phyloP scores from a whole-genome alignment of 2,797 vertebrate species.

The Loris lydekkerianus region DNA sequence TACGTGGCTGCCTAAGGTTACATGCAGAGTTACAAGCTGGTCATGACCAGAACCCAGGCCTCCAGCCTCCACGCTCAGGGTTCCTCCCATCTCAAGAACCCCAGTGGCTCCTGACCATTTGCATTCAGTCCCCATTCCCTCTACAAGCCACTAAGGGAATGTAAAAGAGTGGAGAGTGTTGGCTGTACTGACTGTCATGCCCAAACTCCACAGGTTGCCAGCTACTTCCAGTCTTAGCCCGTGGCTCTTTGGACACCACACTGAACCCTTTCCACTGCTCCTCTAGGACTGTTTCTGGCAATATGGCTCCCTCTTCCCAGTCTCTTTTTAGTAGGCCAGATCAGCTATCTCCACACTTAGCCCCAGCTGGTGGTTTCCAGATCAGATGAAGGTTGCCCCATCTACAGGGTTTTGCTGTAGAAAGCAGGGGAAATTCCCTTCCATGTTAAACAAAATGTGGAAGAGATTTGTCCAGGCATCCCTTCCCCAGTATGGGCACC shows the following conservation, averaged over 20 bases:
- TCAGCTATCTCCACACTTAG: too few species aligned
- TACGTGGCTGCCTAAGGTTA: background rate
- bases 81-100: background rate
- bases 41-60: background rate
- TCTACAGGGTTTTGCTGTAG: background rate
- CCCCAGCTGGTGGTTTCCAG: background rate
- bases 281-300: too few species aligned
- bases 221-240: background rate
- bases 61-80: background rate
- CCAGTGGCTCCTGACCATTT: background rate
- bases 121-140: background rate
- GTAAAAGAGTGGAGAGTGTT: accelerated
- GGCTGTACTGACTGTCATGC: background rate
- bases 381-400: accelerated
- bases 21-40: accelerated
- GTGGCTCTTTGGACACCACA: too few species aligned
- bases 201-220: background rate
- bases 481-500: background rate
- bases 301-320: accelerated
- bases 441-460: background rate
- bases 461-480: background rate
- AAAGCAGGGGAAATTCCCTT: background rate
- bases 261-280: background rate
- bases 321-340: background rate
- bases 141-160: background rate